phyloP scores from a whole-genome alignment of 2,888 invertebrate species.

The Linnaemya tessellans region DNA sequence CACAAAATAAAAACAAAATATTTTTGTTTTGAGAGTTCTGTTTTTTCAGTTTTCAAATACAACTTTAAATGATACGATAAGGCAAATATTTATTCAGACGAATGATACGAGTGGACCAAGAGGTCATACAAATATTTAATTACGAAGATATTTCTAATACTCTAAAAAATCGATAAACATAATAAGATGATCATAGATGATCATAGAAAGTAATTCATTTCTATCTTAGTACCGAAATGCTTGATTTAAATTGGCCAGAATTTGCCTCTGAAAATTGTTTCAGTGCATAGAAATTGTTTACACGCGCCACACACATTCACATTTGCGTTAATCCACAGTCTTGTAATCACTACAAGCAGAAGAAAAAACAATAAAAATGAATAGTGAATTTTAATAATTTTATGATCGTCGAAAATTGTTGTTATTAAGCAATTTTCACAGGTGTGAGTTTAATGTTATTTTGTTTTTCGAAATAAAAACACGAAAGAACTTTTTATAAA shows the following conservation, averaged over 20 bases:
- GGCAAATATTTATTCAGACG: too few species aligned
- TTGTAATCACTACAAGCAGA: neutral
- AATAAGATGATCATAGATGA: too few species aligned
- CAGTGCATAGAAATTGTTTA: neutral
- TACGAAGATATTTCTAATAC: too few species aligned
- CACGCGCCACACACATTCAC: neutral
- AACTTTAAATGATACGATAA: too few species aligned
- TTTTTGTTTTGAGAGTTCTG: too few species aligned
- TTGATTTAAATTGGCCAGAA: neutral
- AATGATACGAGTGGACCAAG: too few species aligned
- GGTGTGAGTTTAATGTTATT: slow-evolving; percentile 9
- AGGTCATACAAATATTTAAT: too few species aligned
- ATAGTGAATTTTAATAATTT: neutral
- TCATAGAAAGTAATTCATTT: too few species aligned
- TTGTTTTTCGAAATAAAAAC: neutral
- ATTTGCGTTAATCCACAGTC: neutral
- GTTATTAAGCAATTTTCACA: slow-evolving; percentile 8
- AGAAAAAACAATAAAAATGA: neutral
- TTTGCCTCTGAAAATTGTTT: neutral
- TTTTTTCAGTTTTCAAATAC: too few species aligned
- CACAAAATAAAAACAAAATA: too few species aligned
- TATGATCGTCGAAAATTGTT: neutral
- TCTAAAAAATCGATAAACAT: too few species aligned
- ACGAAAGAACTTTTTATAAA: neutral
- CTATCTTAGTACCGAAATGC: too few species aligned